Evolutionary conservation across 2,888 invertebrate species (phyloP), one percentile per base, ranked within the genome.

Genomic region (Drosophila mercatorum): DNA sequence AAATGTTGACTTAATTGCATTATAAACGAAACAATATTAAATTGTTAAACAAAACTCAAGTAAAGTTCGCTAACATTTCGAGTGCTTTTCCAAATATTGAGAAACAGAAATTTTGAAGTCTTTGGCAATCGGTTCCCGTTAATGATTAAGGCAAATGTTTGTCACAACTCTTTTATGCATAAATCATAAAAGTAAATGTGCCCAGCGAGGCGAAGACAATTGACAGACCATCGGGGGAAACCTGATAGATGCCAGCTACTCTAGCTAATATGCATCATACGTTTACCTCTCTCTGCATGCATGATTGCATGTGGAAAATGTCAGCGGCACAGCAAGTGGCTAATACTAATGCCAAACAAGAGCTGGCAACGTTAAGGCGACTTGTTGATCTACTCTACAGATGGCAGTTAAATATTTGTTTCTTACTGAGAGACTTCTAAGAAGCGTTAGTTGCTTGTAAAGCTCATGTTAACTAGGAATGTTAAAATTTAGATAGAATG

Each of bases 281-380:
- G 49, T 62, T 67, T 82, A 51, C 63, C 62, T 65, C 64, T 68
- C 49, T 34, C 62, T 62, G 59, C 67, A 68, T 85, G 89, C 77
- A 55, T 89, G 79, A 87, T 87, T 89, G 84, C 87, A 47, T 83
- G 51, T 72, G 73, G 73, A 68, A 81, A 82, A 81, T 82, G 71
- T 82, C 65, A 70, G 55, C 63, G 68, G 52, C 65, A 63, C 67
- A 47, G 63, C 72, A 75, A 68, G 80, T 80, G 75, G 78, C 66
- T 70, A 67, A 75, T 75, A 59, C 59, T 22, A 62, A 61, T 53
- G 56, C 62, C 44, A 52, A 71, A 57, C 36, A 52, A 53, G 47
- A 8, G 49, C 34, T 28, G 8, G 38, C 40, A 44, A 34, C 10
- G 11, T 47, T 7, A 36, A 40, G 14, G 8, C 44, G 46, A 61